phyloP scores from a whole-genome alignment of 2,888 invertebrate species.

The Colletes collaris region DNA sequence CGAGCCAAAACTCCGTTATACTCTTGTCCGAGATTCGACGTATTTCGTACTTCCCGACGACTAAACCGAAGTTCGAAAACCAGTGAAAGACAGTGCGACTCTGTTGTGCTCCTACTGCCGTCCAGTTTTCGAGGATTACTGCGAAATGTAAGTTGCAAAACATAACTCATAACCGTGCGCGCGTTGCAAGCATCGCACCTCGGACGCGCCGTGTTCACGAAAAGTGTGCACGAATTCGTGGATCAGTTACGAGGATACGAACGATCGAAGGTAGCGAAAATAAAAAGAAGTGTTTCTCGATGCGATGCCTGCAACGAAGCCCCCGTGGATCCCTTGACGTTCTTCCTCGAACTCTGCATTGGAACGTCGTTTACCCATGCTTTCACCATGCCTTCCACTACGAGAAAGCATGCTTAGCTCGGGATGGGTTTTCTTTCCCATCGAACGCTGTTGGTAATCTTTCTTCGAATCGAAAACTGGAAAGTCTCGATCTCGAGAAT shows the following conservation, averaged over 20 bases:
- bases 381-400: constrained; percentile 58
- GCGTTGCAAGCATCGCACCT: neutral
- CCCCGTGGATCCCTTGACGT: neutral
- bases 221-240: neutral
- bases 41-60: neutral
- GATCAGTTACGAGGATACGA: neutral
- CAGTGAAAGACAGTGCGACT: constrained; percentile 56
- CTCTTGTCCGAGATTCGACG: constrained; percentile 7
- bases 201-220: too few relatives aligned
- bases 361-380: constrained; percentile 44
- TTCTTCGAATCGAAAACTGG: neutral
- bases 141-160: constrained; percentile 50
- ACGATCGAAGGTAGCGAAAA: neutral
- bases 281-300: too few relatives aligned
- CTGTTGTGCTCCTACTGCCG: constrained; percentile 36
- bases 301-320: neutral
- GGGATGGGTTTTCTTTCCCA: constrained; percentile 6
- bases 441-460: neutral
- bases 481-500: constrained; percentile 14
- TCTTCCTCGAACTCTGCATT: constrained; percentile 17
- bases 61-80: constrained; percentile 25
- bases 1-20: neutral
- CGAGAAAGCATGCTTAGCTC: constrained; percentile 43
- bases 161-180: neutral
- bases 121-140: constrained; percentile 47